Base-by-base conservation (phyloP, 1,140 invertebrate genomes). In the Diorhabda sublineata region DNA sequence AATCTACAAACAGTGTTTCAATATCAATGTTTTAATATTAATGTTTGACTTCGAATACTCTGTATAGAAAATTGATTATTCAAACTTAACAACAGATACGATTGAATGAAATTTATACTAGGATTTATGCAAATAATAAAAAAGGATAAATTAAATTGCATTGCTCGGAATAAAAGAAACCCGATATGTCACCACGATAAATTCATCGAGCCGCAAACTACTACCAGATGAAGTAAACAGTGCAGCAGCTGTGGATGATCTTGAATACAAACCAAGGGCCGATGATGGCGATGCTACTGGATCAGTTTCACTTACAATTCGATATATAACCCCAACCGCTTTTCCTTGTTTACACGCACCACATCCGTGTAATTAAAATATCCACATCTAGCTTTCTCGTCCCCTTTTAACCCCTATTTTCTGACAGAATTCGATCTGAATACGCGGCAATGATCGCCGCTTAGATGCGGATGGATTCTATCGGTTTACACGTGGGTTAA, bases 221-320 rank as follows among this genome's bases (percentile, higher is more conserved):
- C 72, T 71, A 76, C 74, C 73, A 77, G 73, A 77, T 77, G 74
- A 74, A 77, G 75, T 75, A 77, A 77, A 77, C 75, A 77, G 69
- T 73, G 64, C 41, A 73, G 67, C 76, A 77, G 76, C 76, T 77
- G 76, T 74, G 70, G 64, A 66, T 74, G 67, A 71, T 66, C 67
- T 57, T 58, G 56, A 59, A 64, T 65, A 58, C 47, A 52, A 52
- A 52, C 47, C 47, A 4, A 52, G 47, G 6, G 6, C 47, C 47
- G 47, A 52, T 52, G 47, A 52, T n/a, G 47, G n/a, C n/a, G 47
- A 52, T 52, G n/a, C 47, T 52, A 52, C 47, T n/a, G 47, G 47
- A 2, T 67, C 58, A 69, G 73, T 75, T 72, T 76, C 76, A 72
- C 73, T 76, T 71, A 76, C 74, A 71, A 72, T 74, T 71, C 70